A percentile compares a stretch with the other conserved stretches of the same genome.
Evolutionary conservation across 2,797 vertebrate genomes (phyloP).

Genomic region (Sternotherus odoratus): DNA sequence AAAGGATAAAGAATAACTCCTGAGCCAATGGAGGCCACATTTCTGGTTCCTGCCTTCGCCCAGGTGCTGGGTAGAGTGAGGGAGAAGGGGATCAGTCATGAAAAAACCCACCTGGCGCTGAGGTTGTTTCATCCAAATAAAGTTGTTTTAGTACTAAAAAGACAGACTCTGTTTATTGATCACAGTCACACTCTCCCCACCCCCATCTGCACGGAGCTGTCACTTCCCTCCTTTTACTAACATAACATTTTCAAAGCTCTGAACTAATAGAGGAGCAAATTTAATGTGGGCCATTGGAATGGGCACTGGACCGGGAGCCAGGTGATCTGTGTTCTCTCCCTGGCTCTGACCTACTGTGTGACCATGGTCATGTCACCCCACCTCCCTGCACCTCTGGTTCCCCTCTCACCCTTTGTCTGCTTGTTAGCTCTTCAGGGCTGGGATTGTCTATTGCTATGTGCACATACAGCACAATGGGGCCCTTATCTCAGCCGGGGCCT

Average conservation of each 20-base stretch:
- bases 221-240: neutral
- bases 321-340: neutral
- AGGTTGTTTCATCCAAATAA: conserved; percentile 48
- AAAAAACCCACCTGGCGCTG: neutral
- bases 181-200: accelerated
- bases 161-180: neutral
- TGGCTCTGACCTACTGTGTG: neutral
- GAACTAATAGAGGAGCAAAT: neutral
- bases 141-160: neutral
- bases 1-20: conserved; percentile 51
- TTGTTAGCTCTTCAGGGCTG: neutral
- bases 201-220: neutral
- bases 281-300: neutral
- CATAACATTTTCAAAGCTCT: neutral
- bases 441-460: too few relatives aligned
- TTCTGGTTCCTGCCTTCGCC: neutral
- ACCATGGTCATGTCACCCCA: neutral
- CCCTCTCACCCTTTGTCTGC: neutral
- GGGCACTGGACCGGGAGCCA: neutral
- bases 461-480: neutral
- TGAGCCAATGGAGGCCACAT: accelerated
- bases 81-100: neutral
- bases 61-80: too few relatives aligned
- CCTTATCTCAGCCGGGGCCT: neutral
- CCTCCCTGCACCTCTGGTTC: neutral